Base-by-base conservation (phyloP, 2,888 invertebrate genomes). In the Caenorhabditis sp. region DNA sequence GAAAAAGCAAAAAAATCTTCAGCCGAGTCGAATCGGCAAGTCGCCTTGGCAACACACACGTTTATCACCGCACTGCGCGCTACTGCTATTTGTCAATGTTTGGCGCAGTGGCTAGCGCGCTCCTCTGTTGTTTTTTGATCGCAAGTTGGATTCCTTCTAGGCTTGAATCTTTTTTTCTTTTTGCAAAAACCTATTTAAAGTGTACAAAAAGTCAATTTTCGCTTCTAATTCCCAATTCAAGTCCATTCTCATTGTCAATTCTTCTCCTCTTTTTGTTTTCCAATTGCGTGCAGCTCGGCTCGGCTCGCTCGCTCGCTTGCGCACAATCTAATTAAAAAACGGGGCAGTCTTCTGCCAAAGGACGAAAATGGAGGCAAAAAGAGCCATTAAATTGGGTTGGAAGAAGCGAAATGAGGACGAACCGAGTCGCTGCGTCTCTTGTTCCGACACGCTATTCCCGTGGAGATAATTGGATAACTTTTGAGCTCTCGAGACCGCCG, bases 321-420 rank as follows among this genome's bases (percentile, higher is more conserved):
- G n/a, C 47, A 18, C n/a, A 47, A 64, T 51, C 65, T 37, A 51
- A 24, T 65, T 40, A 51, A 51, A 51, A 37, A 50, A 47, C 40
- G 32, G 32, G 5, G 32, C 40, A 13, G 13, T n/a, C n/a, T n/a
- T n/a, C n/a, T n/a, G n/a, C n/a, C n/a, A 40, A 40, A 64, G 22
- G 55, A 20, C 35, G 40, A 40, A 22, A 44, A 24, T 2, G 13
- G 15, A 15, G n/a, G 20, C 35, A 37, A 58, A 35, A 58, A 35
- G 58, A 28, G 37, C 37, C 58, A 58, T 58, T 37, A 37, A 37
- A 37, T 37, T 58, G 35, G 56, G 56, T 8, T 58, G 18, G 32
- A 56, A 18, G 56, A n/a, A 11, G 18, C 18, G 24, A 51, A 65
- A 53, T 35, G 53, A 55, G 13, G 9, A n/a, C n/a, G n/a, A n/a